phyloP scores from a whole-genome alignment of 2,113 vertebrate genomes.

The Nicator chloris region DNA sequence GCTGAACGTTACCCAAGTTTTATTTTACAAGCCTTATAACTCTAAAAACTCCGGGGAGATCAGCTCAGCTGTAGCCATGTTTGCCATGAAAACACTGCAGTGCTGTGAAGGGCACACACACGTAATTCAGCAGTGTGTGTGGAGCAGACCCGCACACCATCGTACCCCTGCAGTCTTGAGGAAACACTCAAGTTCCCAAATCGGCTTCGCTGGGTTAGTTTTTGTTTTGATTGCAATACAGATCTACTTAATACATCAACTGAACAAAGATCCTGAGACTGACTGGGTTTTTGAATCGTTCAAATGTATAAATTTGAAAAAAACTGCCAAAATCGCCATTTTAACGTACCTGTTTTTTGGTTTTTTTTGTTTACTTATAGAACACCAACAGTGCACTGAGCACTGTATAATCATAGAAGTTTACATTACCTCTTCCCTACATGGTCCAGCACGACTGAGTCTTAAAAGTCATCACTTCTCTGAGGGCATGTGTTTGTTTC shows the following conservation, averaged over 20 bases:
- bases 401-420: not conserved
- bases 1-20: not conserved
- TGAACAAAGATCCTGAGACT: not conserved
- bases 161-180: not conserved
- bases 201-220: not conserved
- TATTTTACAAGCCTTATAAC: not conserved
- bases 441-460: not conserved
- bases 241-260: not conserved
- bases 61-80: not conserved
- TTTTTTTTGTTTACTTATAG: not conserved
- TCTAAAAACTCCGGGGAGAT: not conserved
- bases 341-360: not conserved
- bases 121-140: not conserved
- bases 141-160: not conserved
- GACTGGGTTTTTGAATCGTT: not conserved
- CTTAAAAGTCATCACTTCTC: not conserved
- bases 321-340: not conserved
- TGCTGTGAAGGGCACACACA: not conserved
- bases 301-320: not conserved
- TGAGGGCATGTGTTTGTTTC: not conserved
- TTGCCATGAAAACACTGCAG: not conserved
- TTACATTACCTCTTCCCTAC: not conserved
- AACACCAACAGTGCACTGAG: not conserved
- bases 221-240: not conserved
- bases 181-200: not conserved